Percentiles rank a stretch among this genome's conserved stretches.
Conservation (phyloP, 2,797 vertebrate species). For the Astyanax mexicanus region DNA sequence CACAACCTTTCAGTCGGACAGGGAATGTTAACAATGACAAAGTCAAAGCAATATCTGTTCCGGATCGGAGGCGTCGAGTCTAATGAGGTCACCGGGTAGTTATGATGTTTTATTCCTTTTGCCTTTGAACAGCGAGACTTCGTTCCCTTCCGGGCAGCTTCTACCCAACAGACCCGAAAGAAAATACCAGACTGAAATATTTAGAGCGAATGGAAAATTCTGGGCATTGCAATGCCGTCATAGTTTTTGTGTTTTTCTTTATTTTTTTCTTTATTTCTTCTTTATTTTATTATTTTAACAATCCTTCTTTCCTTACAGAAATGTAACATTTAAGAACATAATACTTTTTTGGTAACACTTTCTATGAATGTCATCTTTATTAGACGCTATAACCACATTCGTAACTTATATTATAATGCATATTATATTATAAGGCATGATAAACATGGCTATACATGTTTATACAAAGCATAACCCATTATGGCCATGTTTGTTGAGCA, state of each 20-base stretch:
- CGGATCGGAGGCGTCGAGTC: slow-evolving; percentile 64
- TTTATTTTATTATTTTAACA: slow-evolving; percentile 66
- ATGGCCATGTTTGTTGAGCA: no score
- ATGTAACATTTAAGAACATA: no score
- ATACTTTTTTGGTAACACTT: no score
- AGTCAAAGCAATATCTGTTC: slow-evolving; percentile 74
- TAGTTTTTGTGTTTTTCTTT: not conserved
- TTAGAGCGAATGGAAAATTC: slow-evolving; percentile 53
- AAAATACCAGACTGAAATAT: slow-evolving; percentile 68
- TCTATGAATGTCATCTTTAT: no score
- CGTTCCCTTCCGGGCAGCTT: slow-evolving; percentile 64
- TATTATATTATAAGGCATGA: no score
- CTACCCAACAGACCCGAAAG: slow-evolving; percentile 58
- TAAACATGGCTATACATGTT: no score
- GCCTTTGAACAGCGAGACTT: slow-evolving; percentile 72
- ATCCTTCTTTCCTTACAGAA: no score
- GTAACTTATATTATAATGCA: no score
- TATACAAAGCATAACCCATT: no score
- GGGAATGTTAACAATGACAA: slow-evolving; percentile 78
- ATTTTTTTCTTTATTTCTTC: slow-evolving; percentile 46
- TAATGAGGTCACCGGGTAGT: slow-evolving; percentile 78
- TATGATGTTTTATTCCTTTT: slow-evolving; percentile 64
- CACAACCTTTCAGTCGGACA: slow-evolving; percentile 55
- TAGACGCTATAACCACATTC: no score
- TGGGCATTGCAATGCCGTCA: slow-evolving; percentile 28